These are phyloP conservation scores for Cheumatopsyche charites DNA, from an alignment of 1,140 invertebrate genomes.

Conservation along the genomic window DNA sequence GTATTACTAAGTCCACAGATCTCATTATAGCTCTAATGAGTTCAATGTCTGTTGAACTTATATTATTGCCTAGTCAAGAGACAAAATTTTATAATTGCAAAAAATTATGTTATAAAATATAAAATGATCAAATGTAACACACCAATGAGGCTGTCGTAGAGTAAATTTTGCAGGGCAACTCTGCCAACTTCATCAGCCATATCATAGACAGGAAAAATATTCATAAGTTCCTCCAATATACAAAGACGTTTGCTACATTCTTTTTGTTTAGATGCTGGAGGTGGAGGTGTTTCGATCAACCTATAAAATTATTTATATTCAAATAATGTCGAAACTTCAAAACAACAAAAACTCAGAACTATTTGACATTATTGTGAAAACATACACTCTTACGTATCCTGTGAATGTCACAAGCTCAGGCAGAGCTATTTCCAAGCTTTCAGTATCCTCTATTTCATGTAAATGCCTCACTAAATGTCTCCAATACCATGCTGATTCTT, in stretches of 20 bases:
- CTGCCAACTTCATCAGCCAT: constrained; percentile 55
- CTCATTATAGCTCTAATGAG: constrained; percentile 56
- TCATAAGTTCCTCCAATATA: constrained; percentile 56
- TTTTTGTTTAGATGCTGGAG: constrained; percentile 52
- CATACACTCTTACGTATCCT: constrained; percentile 59
- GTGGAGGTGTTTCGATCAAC: constrained; percentile 58
- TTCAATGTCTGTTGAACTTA: constrained; percentile 54
- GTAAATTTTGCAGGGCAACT: constrained; percentile 52
- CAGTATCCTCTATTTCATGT: constrained; percentile 58
- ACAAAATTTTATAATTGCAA: neutral
- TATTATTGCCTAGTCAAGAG: constrained; percentile 52
- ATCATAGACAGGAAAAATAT: constrained; percentile 57
- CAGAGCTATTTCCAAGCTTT: constrained; percentile 56
- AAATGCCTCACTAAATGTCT: constrained; percentile 58
- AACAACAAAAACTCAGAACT: neutral
- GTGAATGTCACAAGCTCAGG: constrained; percentile 58
- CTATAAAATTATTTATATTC: constrained; percentile 45
- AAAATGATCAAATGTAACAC: constrained; percentile 35
- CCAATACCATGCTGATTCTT: constrained; percentile 62
- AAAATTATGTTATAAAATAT: constrained; percentile 2
- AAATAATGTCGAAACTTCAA: neutral
- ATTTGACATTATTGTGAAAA: constrained; percentile 28
- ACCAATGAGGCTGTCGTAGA: constrained; percentile 58
- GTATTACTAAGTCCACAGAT: constrained; percentile 54
- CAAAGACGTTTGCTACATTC: constrained; percentile 56